Evolutionary conservation across 2,113 vertebrate genomes (phyloP).

Genomic region (Nyctibius bracteatus): DNA sequence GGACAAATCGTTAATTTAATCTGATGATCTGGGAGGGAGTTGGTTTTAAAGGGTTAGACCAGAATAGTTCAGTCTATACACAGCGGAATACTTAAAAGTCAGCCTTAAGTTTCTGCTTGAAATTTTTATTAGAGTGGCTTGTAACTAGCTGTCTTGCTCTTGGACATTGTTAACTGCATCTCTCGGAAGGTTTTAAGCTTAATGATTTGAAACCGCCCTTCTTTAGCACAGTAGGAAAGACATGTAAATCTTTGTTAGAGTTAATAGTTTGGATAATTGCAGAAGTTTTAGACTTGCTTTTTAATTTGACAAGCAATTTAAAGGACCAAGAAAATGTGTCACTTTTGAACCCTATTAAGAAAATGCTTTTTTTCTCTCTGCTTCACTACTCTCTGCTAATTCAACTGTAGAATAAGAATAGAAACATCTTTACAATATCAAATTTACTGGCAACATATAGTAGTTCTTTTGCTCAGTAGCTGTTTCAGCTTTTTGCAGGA

Average conservation of each 20-base stretch:
- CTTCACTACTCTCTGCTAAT: not conserved
- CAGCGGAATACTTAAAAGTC: not conserved
- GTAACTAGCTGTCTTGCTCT: not conserved
- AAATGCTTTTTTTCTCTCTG: not conserved
- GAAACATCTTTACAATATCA: not conserved
- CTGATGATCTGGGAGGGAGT: not conserved
- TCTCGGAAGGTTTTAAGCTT: not conserved
- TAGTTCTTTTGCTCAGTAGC: not conserved
- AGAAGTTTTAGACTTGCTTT: conserved; percentile 28
- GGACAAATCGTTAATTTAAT: not conserved
- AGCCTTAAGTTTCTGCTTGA: not conserved
- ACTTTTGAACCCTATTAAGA: not conserved
- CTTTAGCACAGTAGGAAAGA: not conserved
- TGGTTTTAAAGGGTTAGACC: not conserved
- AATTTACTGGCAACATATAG: not conserved
- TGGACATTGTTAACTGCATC: not conserved
- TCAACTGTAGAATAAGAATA: not conserved
- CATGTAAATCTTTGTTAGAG: conserved; percentile 27
- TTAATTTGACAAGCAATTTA: conserved; percentile 44
- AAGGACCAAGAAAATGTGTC: not conserved
- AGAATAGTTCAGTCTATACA: not conserved
- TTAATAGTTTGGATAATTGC: conserved; percentile 40
- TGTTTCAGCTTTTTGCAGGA: not conserved
- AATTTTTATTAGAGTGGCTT: not conserved
- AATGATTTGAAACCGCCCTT: conserved; percentile 7